A percentile compares a stretch with the other conserved stretches of the same genome.
These are phyloP conservation scores for Myrmophylax atrothorax DNA, from an alignment of 2,113 vertebrate species.

Conservation along the genomic window DNA sequence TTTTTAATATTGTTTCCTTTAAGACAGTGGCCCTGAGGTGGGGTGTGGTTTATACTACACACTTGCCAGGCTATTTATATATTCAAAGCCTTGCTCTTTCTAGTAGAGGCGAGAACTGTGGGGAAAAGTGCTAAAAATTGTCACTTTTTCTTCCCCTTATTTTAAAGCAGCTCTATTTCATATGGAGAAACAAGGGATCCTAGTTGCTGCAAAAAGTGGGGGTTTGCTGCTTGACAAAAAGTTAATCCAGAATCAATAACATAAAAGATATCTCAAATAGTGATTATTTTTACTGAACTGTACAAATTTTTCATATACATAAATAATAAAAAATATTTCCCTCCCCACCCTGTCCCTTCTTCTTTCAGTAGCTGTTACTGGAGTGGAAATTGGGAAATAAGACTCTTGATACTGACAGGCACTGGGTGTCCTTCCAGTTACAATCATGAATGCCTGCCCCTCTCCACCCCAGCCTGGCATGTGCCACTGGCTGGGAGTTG, in stretches of 20 bases:
- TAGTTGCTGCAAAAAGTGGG: background rate
- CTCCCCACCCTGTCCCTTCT: background rate
- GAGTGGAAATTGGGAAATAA: background rate
- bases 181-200: background rate
- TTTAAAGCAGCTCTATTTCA: background rate
- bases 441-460: background rate
- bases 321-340: background rate
- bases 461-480: conserved; percentile 58
- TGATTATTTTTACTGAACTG: background rate
- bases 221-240: background rate
- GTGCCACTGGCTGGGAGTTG: conserved; percentile 17
- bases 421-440: conserved; percentile 14
- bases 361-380: background rate
- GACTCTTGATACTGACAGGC: background rate
- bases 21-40: background rate
- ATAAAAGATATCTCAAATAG: background rate
- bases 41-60: background rate
- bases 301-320: background rate
- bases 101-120: background rate
- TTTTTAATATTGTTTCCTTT: conserved; percentile 20
- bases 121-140: background rate
- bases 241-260: background rate
- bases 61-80: conserved; percentile 6
- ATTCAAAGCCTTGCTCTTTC: background rate
- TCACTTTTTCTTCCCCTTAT: background rate